Base-by-base conservation (phyloP, 23 tunicate species). In the Clavelina lepadiformis region DNA sequence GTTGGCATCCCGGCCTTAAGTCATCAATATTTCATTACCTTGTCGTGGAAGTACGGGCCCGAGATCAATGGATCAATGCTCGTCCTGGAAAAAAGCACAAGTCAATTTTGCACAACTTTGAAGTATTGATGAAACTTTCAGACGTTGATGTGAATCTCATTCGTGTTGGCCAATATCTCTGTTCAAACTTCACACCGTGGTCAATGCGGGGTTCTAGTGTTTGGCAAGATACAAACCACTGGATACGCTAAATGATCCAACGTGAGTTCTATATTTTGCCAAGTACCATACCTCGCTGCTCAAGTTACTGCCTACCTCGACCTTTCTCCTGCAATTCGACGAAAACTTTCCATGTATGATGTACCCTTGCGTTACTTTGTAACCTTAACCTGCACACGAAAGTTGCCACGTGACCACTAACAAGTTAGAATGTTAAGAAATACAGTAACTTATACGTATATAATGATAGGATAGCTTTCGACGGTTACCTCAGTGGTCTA, bases 261-360 rank as follows among this genome's bases (percentile, higher is more conserved):
- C 73, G 91, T 82, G 91, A 82, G 91, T 82, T 82, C 81, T 74
- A 74, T 62, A 73, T 73, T 74, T 82, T 82, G 91, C 91, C 91
- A 82, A 82, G 91, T n/a, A 68, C 91, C 71, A 69, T 25, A 44
- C 54, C 74, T 47, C 91, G 65, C 84, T 56, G 1, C n/a, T 58
- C 5, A 22, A 30, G 36, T 64, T 35, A 46, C 44, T 28, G 38
- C 38, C 23, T 8, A 25, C 27, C 6, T 7, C 27, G 20, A 5
- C 13, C 13, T 60, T 28, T 60, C 15, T 60, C 5, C 44, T 18
- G 15, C 46, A 8, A 8, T 60, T 28, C 66, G 41, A 5, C 21
- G 29, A 54, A 54, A 22, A 15, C 49, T 41, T 41, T 8, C 49
- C 49, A 15, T 41, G 15, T n/a, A n/a, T n/a, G n/a, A n/a, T n/a